These are phyloP conservation scores for Orientallactaga sibirica DNA, from an alignment of 2,797 vertebrate genomes.

Conservation along the genomic window DNA sequence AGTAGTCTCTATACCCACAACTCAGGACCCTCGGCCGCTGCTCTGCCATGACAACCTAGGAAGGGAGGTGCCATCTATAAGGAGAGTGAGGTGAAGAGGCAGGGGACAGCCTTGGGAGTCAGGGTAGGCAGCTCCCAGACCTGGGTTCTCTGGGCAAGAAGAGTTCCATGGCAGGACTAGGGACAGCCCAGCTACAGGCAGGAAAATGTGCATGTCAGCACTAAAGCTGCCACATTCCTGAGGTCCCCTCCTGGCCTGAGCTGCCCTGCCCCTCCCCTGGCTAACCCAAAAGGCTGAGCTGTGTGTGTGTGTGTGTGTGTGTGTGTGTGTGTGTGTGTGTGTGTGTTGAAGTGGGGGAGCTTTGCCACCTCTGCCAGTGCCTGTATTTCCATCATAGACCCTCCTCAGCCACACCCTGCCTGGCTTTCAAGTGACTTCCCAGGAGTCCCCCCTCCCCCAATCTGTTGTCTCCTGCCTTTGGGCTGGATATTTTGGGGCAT, in stretches of 20 bases:
- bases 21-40: no score
- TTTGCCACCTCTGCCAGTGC: neutral
- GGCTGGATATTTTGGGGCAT: constrained; percentile 73
- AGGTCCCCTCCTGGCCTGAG: constrained; percentile 40
- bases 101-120: no score
- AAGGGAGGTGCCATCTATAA: neutral
- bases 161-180: neutral
- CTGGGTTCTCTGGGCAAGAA: neutral
- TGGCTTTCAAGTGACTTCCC: constrained; percentile 61
- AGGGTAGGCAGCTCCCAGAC: neutral
- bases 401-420: neutral
- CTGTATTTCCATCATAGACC: neutral
- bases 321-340: neutral
- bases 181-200: neutral
- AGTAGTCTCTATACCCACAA: neutral
- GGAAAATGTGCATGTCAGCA: constrained; percentile 55
- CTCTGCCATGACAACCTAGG: neutral
- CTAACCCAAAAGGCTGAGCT: neutral
- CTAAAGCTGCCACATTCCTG: constrained; percentile 56
- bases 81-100: no score
- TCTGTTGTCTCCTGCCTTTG: constrained; percentile 1
- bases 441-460: neutral
- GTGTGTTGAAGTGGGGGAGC: neutral
- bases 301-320: neutral
- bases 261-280: neutral